phyloP scores from a whole-genome alignment of 1,140 invertebrate genomes.

The Dufourea novaeangliae region DNA sequence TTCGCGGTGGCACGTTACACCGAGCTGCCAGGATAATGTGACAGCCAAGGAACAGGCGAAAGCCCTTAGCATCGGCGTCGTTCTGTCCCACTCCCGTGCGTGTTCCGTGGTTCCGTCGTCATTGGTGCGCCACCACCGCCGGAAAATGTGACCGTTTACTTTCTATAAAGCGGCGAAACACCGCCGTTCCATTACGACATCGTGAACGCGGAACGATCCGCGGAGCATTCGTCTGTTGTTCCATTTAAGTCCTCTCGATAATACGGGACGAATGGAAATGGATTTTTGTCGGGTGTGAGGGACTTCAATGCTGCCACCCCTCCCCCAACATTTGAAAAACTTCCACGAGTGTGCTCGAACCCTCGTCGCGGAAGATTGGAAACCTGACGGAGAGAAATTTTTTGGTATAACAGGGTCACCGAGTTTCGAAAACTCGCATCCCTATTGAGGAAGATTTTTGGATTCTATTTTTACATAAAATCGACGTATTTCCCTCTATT shows the following conservation, averaged over 20 bases:
- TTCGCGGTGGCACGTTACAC: not conserved
- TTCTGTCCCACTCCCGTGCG: not conserved
- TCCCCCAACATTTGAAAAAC: not conserved
- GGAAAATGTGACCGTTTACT: slow-evolving; percentile 40
- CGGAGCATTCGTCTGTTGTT: slow-evolving; percentile 9
- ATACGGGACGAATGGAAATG: slow-evolving; percentile 4
- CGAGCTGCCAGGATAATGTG: slow-evolving; percentile 64
- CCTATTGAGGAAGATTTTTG: too few relatives aligned
- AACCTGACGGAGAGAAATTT: too few relatives aligned
- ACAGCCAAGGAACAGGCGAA: slow-evolving; percentile 67
- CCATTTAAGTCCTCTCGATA: slow-evolving; percentile 18
- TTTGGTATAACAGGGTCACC: too few relatives aligned
- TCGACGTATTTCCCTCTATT: too few relatives aligned
- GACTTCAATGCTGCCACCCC: not conserved
- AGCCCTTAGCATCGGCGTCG: slow-evolving; percentile 43
- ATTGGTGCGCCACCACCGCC: not conserved
- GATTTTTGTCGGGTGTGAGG: not conserved
- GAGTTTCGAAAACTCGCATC: too few relatives aligned
- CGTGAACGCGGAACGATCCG: slow-evolving; percentile 11
- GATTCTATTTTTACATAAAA: too few relatives aligned
- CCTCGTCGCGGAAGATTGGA: not conserved
- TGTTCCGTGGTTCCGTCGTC: slow-evolving; percentile 11
- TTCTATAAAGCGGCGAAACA: slow-evolving; percentile 39
- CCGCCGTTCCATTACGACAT: slow-evolving; percentile 25
- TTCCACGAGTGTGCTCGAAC: not conserved